phyloP scores from a whole-genome alignment of 1,140 invertebrate species.

The Bombus breviceps region DNA sequence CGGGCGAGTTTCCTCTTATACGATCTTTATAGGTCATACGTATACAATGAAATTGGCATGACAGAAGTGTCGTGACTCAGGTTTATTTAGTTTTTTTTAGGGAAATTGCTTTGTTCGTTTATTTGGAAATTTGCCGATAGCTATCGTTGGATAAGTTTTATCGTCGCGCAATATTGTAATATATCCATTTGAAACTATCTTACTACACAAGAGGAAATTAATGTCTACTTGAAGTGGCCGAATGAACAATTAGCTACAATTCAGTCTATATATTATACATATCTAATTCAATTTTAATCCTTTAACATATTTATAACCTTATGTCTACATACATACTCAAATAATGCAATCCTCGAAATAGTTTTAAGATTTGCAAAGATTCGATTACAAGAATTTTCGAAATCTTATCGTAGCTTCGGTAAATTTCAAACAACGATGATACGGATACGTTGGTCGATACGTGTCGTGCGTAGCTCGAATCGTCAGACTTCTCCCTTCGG shows the following conservation, averaged over 20 bases:
- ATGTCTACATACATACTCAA: too few species aligned
- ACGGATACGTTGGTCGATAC: neutral
- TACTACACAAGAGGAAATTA: neutral
- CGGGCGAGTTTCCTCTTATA: neutral
- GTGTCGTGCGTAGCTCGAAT: conserved; percentile 1
- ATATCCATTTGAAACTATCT: too few species aligned
- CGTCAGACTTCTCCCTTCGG: conserved; percentile 43
- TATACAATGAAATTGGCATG: too few species aligned
- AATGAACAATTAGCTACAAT: neutral
- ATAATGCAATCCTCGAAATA: too few species aligned
- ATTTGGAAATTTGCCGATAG: neutral
- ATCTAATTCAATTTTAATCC: neutral
- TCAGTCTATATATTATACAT: neutral
- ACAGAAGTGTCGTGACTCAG: neutral
- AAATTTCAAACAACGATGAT: neutral
- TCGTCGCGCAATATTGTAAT: neutral
- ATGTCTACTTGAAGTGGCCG: neutral
- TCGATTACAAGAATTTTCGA: neutral
- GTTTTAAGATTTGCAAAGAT: neutral
- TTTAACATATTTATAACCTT: neutral
- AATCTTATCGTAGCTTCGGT: neutral
- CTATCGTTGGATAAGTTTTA: neutral
- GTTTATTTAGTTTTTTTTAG: neutral
- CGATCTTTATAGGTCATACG: neutral
- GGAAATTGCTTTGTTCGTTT: neutral